These are phyloP conservation scores for Ctenopoma kingsleyae DNA, from an alignment of 2,797 vertebrate species.

Conservation along the genomic window DNA sequence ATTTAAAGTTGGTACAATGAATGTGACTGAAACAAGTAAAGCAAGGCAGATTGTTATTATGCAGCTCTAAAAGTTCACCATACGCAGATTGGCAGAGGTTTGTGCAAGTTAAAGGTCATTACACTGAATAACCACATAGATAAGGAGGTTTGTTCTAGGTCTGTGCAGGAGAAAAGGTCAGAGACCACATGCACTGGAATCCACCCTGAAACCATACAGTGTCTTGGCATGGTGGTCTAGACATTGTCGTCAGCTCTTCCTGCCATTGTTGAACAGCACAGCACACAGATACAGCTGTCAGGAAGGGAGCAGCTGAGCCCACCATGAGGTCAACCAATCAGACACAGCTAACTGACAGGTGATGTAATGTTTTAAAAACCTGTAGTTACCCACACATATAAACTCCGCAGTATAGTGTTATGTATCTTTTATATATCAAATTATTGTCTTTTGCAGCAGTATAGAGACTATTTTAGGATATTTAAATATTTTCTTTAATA, in stretches of 20 bases:
- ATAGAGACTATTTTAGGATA: neutral
- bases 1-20: neutral
- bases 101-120: slow-evolving; percentile 35
- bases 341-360: slow-evolving; percentile 29
- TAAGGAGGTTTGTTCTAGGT: slow-evolving; percentile 29
- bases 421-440: neutral
- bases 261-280: slow-evolving; percentile 76
- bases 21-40: slow-evolving; percentile 5
- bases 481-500: neutral
- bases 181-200: slow-evolving; percentile 48
- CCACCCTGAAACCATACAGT: slow-evolving; percentile 71
- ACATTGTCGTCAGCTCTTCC: slow-evolving; percentile 76
- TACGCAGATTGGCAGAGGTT: slow-evolving; percentile 5
- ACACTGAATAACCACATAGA: slow-evolving; percentile 39
- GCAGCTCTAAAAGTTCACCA: slow-evolving; percentile 28
- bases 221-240: slow-evolving; percentile 58
- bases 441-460: slow-evolving; percentile 2
- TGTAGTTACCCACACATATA: neutral
- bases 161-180: slow-evolving; percentile 70
- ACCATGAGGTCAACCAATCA: slow-evolving; percentile 65
- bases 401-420: neutral
- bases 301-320: slow-evolving; percentile 71
- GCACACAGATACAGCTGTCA: slow-evolving; percentile 67
- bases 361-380: slow-evolving; percentile 44
- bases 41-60: slow-evolving; percentile 9